phyloP scores from a whole-genome alignment of 2,888 invertebrate genomes.

The Argyresthia albistria region DNA sequence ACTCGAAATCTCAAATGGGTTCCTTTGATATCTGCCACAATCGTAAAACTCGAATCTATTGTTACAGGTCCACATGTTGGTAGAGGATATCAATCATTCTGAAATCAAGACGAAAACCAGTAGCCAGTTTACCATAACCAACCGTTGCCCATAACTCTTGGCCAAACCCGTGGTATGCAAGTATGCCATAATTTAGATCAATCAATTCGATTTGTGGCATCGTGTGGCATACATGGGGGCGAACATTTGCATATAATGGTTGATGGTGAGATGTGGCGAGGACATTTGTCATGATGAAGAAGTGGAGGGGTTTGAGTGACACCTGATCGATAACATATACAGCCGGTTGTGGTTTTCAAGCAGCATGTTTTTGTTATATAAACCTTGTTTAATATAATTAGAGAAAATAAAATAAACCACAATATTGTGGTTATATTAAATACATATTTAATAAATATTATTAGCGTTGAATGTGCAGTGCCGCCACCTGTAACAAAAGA shows the following conservation, averaged over 20 bases:
- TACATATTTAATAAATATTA: no score
- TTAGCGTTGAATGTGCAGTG: no score
- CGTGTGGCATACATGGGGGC: slow-evolving; percentile 35
- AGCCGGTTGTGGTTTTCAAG: slow-evolving; percentile 19
- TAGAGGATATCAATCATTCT: not conserved
- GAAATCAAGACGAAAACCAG: slow-evolving; percentile 3
- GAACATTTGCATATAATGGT: slow-evolving; percentile 69
- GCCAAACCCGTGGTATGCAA: slow-evolving; percentile 2
- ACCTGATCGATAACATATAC: slow-evolving; percentile 22
- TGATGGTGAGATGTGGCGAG: slow-evolving; percentile 22
- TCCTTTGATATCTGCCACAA: no score
- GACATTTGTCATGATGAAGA: slow-evolving; percentile 29
- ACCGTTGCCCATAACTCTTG: not conserved
- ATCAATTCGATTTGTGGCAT: slow-evolving; percentile 35
- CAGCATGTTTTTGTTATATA: no score
- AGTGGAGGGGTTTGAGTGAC: slow-evolving; percentile 33
- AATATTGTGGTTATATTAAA: no score
- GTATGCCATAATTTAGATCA: slow-evolving; percentile 36
- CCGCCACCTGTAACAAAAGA: no score
- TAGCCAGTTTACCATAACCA: not conserved
- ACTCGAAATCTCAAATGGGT: no score
- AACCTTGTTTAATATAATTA: no score
- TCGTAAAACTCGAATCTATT: not conserved
- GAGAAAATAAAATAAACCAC: no score
- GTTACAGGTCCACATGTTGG: not conserved